These are phyloP conservation scores for Oplegnathus fasciatus DNA, from an alignment of 2,113 vertebrate species.

Conservation along the genomic window DNA sequence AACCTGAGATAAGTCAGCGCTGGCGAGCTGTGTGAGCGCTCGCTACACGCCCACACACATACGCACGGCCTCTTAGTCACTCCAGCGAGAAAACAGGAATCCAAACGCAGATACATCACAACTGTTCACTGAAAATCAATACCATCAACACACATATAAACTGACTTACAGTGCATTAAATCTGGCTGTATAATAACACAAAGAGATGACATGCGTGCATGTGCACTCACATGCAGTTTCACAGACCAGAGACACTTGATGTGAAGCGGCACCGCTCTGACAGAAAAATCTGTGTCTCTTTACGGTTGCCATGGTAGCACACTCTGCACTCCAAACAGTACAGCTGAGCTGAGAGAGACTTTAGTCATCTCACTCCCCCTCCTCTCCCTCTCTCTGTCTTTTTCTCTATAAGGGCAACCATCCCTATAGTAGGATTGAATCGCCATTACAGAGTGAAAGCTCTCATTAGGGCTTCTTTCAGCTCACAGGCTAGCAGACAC, in stretches of 20 bases:
- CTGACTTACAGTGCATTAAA: background rate
- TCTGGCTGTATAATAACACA: background rate
- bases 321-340: slow-evolving; percentile 77
- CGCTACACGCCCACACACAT: slow-evolving; percentile 66
- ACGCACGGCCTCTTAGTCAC: slow-evolving; percentile 75
- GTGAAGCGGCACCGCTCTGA: slow-evolving; percentile 55
- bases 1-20: slow-evolving; percentile 70
- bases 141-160: background rate
- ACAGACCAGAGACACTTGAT: slow-evolving; percentile 53
- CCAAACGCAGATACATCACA: slow-evolving; percentile 53
- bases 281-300: slow-evolving; percentile 72
- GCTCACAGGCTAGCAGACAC: background rate
- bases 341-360: slow-evolving; percentile 74
- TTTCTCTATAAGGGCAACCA: slow-evolving; percentile 29
- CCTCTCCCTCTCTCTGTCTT: slow-evolving; percentile 28
- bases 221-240: slow-evolving; percentile 33
- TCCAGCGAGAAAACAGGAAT: slow-evolving; percentile 49
- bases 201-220: slow-evolving; percentile 4
- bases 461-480: slow-evolving; percentile 50
- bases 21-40: slow-evolving; percentile 63
- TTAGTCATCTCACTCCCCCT: slow-evolving; percentile 70
- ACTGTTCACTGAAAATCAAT: slow-evolving; percentile 44
- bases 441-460: slow-evolving; percentile 38
- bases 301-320: slow-evolving; percentile 84
- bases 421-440: slow-evolving; percentile 51